A percentile compares a stretch with the other conserved stretches of the same genome.
These are phyloP conservation scores for Candoia aspera DNA, from an alignment of 2,113 vertebrate genomes.

Conservation along the genomic window DNA sequence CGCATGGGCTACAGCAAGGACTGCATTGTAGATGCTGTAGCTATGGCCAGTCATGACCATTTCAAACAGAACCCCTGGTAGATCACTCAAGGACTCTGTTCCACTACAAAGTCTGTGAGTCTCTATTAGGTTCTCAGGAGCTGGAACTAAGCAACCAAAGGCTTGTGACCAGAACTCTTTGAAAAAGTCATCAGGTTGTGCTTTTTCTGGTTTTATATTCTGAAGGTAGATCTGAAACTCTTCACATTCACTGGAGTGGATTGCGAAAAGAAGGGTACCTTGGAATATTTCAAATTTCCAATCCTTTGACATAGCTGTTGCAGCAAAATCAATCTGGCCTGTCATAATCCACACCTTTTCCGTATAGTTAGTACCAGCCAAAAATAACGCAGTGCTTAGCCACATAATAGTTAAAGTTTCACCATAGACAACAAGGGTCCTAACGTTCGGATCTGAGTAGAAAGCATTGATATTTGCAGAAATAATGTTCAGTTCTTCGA, in stretches of 20 bases:
- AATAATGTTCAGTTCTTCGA: background rate
- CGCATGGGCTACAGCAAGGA: background rate
- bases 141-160: background rate
- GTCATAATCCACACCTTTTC: background rate
- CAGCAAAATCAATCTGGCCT: background rate
- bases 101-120: background rate
- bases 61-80: background rate
- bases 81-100: background rate
- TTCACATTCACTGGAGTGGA: background rate
- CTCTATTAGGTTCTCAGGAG: background rate
- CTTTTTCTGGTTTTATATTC: background rate
- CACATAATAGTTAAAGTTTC: background rate
- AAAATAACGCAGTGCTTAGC: background rate
- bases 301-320: background rate
- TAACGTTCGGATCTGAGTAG: background rate
- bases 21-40: constrained; percentile 1
- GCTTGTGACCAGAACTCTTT: background rate
- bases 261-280: background rate
- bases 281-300: background rate
- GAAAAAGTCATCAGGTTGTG: background rate
- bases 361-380: background rate
- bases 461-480: background rate
- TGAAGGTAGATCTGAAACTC: background rate
- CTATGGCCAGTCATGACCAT: background rate
- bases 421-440: background rate